Percentiles rank a stretch among this genome's conserved stretches.
Conservation (phyloP, 2,113 vertebrate genomes). For the Turnix velox region DNA sequence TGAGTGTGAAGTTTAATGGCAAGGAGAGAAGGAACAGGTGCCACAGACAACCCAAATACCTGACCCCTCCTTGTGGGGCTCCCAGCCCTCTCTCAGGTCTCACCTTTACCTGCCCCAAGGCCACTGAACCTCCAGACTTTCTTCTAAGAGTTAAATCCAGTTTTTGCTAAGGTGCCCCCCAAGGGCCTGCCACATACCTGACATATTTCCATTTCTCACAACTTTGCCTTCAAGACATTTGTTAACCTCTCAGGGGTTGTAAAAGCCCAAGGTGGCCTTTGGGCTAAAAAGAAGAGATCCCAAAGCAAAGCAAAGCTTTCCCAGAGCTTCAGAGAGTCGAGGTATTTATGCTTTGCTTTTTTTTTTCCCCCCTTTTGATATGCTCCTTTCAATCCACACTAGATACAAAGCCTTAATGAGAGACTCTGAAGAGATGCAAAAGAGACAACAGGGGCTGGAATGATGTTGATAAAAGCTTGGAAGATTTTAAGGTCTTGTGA, state of each 20-base stretch:
- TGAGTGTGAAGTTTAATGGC: background rate
- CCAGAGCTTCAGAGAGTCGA: background rate
- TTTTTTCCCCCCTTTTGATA: background rate
- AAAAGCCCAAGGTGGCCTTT: conserved; percentile 57
- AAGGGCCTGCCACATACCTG: conserved; percentile 76
- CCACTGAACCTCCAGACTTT: conserved; percentile 1
- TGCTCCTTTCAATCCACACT: background rate
- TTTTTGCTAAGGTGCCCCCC: conserved; percentile 60
- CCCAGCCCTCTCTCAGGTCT: conserved; percentile 31
- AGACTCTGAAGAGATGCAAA: background rate
- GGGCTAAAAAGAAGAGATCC: conserved; percentile 47
- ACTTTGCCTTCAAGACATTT: conserved; percentile 46
- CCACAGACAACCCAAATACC: background rate
- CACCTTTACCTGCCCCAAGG: conserved; percentile 33
- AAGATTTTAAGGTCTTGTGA: background rate
- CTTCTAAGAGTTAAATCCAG: conserved; percentile 64
- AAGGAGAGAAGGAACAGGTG: background rate
- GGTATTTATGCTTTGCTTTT: background rate
- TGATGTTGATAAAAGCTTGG: background rate
- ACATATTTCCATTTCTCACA: conserved; percentile 77
- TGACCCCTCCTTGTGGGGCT: background rate
- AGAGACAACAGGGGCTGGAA: background rate
- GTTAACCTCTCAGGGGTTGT: conserved; percentile 64
- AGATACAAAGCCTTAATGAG: background rate
- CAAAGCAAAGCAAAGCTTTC: background rate